Evolutionary conservation across 1,140 invertebrate species (phyloP).

Genomic region (Trachymyrmex septentrionalis): DNA sequence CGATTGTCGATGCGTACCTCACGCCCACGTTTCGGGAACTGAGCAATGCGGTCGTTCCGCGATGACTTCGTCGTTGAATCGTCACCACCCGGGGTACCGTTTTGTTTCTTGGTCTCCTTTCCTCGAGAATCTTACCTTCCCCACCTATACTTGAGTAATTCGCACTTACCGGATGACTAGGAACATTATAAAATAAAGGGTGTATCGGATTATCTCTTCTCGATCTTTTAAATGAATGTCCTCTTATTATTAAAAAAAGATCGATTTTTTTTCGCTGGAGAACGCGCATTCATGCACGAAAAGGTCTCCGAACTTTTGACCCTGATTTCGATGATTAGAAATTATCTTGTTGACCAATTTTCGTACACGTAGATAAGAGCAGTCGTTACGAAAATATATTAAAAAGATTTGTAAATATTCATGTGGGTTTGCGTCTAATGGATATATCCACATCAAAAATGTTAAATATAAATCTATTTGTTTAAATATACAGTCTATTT

Average conservation of each 20-base stretch:
- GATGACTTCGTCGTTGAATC: slow-evolving; percentile 23
- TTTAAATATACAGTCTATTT: not conserved
- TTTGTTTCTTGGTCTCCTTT: slow-evolving; percentile 24
- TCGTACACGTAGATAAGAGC: not conserved
- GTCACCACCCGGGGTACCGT: slow-evolving; percentile 17
- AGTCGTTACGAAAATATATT: not conserved
- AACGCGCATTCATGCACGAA: not conserved
- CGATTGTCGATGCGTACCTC: not conserved
- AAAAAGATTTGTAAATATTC: slow-evolving; percentile 7
- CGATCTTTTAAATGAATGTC: not conserved
- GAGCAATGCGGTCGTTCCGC: slow-evolving; percentile 30
- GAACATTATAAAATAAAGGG: not conserved
- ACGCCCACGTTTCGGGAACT: slow-evolving; percentile 44
- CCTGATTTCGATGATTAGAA: not conserved
- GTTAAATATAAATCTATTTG: not conserved
- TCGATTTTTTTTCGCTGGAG: not conserved
- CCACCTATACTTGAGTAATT: slow-evolving; percentile 1
- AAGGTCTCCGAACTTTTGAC: not conserved
- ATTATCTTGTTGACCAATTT: not conserved
- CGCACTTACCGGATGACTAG: not conserved
- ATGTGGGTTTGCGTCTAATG: not conserved
- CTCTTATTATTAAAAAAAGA: not conserved
- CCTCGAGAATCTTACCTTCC: slow-evolving; percentile 17
- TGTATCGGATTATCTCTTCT: not conserved
- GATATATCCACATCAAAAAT: not conserved